Evolutionary conservation across 2,113 vertebrate genomes (phyloP), one percentile per base, ranked within the genome.

Genomic region (Salvator merianae): DNA sequence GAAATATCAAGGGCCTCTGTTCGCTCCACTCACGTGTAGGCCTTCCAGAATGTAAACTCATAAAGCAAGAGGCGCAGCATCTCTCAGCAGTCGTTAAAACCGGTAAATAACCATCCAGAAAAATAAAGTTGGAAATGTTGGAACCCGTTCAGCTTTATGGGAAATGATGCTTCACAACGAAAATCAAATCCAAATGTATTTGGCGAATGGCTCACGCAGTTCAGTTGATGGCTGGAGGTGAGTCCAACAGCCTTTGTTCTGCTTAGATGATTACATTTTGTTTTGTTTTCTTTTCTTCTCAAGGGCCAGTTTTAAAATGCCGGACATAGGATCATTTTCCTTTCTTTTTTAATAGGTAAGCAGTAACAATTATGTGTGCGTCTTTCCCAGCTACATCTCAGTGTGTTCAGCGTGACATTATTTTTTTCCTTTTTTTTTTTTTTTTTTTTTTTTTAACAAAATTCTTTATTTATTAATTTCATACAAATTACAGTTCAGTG

Each of bases 151-250:
- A 86, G 59, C 62, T 30, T 84, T 65, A 73, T 76, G 74, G 80
- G 68, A 89, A 88, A 88, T 82, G 80, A 73, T 89, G 70, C 65
- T 71, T 62, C 38, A 36, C 69, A n/a, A 85, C 26, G 36, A 32
- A 87, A 93, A 91, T 84, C 75, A 86, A 90, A 80, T 40, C 81
- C 84, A 86, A 91, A 76, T 87, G 88, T 73, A 32, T 76, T 83
- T 83, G 43, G 81, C 20, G n/a, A 50, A 73, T 3, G 36, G 32
- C 38, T 43, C 38, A 62, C 28, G 26, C 71, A 9, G 5, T 70
- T 68, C 69, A 65, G 16, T 50, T 38, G 77, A 72, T 78, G 63
- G 70, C 40, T 73, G 5, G 53, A 8, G 59, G 82, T 4, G 14
- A 72, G 59, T 74, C 47, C 69, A 63, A 7, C 13, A 74, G 7